Conservation (phyloP, 2,797 vertebrate genomes). For the Ptychobarbus kaznakovi region DNA sequence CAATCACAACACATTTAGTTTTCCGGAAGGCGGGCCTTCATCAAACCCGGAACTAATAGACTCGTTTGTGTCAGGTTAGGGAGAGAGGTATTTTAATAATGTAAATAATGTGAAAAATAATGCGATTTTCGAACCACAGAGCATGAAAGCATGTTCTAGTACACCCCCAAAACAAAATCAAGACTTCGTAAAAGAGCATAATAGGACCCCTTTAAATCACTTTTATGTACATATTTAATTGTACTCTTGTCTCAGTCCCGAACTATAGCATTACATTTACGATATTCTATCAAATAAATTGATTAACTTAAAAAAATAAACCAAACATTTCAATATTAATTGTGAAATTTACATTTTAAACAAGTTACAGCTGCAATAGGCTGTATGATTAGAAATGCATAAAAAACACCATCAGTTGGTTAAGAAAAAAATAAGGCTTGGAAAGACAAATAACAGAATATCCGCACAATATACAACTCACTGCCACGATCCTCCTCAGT, state of each 20-base stretch:
- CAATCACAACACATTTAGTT: too few relatives aligned
- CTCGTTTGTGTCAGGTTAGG: too few relatives aligned
- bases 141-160: too few relatives aligned
- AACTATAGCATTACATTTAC: neutral
- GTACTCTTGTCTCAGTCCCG: neutral
- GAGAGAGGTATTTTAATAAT: too few relatives aligned
- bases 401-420: neutral
- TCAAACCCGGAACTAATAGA: too few relatives aligned
- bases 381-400: neutral
- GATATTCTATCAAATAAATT: neutral
- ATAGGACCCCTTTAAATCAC: neutral
- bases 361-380: neutral
- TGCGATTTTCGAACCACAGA: too few relatives aligned
- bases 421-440: neutral
- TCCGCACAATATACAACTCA: neutral
- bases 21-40: too few relatives aligned
- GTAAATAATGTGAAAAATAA: too few relatives aligned
- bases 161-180: too few relatives aligned
- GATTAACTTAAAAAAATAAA: neutral
- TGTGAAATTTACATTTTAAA: neutral
- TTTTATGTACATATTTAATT: neutral
- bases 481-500: neutral
- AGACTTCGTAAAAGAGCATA: too few relatives aligned
- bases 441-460: neutral
- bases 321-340: neutral